Evolutionary conservation across 2,113 vertebrate genomes (phyloP), one percentile per base, ranked within the genome.

Genomic region (Channa maculata): DNA sequence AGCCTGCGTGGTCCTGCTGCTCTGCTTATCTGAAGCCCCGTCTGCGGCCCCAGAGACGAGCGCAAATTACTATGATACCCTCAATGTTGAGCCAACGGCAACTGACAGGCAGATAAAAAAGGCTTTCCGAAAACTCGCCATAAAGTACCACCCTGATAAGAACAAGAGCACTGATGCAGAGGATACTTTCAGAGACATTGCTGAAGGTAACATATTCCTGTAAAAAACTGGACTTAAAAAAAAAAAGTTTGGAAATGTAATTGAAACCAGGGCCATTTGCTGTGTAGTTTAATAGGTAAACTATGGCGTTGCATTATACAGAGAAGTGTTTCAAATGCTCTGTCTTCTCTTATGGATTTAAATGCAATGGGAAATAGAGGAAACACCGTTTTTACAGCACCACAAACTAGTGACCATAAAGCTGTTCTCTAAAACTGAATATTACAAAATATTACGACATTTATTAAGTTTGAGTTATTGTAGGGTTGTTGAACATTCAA

Each of bases 91-190:
- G 38, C 68, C 50, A 36, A 81, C 87, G 2, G 89, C 91, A 38
- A 87, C 83, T 2, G 81, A 52, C 65, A 70, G 36, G 2, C 75
- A 93, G 76, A 91, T 94, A 46, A 93, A 91, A 75, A 89, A 86
- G 65, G 79, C 84, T 54, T 93, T 91, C 54, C 90, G 86, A 39
- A 67, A 63, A 44, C 79, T 92, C 63, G 90, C 90, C 38, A 46
- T 91, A 2, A 90, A 88, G 76, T 86, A 87, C 74, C 93, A 94
- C 57, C 93, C 92, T 0, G 91, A 94, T 79, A 94, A 93, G 67
- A 92, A 89, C 87, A 91, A 79, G 71, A 76, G 84, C 62, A 33
- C 65, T 4, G 79, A 86, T 11, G 90, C 92, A 24, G 91, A 92
- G 75, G 71, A 55, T 59, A 75, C 65, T 6, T 94, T 94, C 81